A percentile compares a stretch with the other conserved stretches of the same genome.
phyloP scores from a whole-genome alignment of 2,113 vertebrate genomes.

The Cephalopholis sonnerati region DNA sequence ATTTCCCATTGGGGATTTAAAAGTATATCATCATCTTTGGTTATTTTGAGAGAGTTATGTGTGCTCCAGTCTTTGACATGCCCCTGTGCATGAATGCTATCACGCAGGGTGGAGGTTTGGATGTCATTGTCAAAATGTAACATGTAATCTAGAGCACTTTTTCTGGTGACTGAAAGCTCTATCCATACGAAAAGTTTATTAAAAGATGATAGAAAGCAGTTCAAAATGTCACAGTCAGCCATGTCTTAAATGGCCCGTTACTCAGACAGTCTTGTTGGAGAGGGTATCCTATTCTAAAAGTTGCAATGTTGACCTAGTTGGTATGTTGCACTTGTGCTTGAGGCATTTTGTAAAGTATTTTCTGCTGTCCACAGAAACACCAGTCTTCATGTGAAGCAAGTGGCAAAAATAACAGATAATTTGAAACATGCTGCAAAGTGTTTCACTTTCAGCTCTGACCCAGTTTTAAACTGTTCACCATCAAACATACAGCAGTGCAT shows the following conservation, averaged over 20 bases:
- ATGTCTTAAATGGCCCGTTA: neutral
- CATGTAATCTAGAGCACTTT: conserved; percentile 1
- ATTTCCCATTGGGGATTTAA: too few relatives aligned
- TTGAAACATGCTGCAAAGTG: neutral
- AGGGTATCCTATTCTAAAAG: neutral
- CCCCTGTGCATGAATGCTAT: neutral
- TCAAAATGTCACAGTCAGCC: neutral
- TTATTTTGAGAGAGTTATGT: neutral
- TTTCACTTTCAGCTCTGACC: neutral
- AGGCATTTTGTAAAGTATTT: neutral
- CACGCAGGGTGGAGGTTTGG: neutral
- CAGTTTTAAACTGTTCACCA: neutral
- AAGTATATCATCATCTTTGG: too few relatives aligned
- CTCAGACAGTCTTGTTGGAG: neutral
- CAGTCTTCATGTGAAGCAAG: neutral
- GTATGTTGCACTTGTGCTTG: neutral
- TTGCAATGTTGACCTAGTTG: neutral
- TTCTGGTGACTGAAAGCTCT: neutral
- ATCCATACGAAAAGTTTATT: neutral
- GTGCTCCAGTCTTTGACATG: neutral
- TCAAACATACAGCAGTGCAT: neutral
- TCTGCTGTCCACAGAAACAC: neutral
- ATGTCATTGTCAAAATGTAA: neutral
- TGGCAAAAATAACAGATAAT: neutral
- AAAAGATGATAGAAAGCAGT: neutral